phyloP scores from a whole-genome alignment of 2,888 invertebrate species.

The Chrysina gloriosa region DNA sequence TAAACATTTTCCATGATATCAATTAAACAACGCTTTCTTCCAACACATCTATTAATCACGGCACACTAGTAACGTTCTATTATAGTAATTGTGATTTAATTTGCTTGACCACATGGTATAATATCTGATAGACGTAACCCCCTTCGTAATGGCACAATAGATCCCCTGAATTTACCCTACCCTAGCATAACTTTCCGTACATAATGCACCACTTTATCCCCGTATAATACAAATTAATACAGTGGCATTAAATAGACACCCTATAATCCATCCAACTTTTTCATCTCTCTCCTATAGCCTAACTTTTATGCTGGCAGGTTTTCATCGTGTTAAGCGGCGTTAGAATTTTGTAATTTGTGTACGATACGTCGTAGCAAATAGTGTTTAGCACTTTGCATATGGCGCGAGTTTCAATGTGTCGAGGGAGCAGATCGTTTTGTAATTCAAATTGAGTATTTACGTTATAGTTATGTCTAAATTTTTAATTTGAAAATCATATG shows the following conservation, averaged over 20 bases:
- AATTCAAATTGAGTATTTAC: constrained; percentile 8
- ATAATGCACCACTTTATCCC: constrained; percentile 63
- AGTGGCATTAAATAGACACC: constrained; percentile 62
- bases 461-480: not conserved
- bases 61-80: constrained; percentile 28
- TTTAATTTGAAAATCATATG: not conserved
- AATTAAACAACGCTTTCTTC: not conserved
- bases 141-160: constrained; percentile 51
- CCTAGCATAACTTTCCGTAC: constrained; percentile 60
- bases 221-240: constrained; percentile 65
- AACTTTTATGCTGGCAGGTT: not conserved
- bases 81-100: constrained; percentile 63
- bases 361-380: constrained; percentile 23
- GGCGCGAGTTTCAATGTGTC: constrained; percentile 53
- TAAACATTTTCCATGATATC: no score
- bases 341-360: constrained; percentile 33
- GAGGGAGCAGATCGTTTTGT: constrained; percentile 21
- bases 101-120: constrained; percentile 64
- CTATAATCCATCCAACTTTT: constrained; percentile 55
- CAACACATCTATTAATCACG: constrained; percentile 39
- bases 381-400: constrained; percentile 60
- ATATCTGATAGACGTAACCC: constrained; percentile 53
- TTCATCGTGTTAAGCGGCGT: constrained; percentile 20
- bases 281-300: constrained; percentile 30
- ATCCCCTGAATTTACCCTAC: constrained; percentile 52